A percentile compares a stretch with the other conserved stretches of the same genome.
phyloP scores from a whole-genome alignment of 2,797 vertebrate genomes.

The Notoglanidium macrostoma region DNA sequence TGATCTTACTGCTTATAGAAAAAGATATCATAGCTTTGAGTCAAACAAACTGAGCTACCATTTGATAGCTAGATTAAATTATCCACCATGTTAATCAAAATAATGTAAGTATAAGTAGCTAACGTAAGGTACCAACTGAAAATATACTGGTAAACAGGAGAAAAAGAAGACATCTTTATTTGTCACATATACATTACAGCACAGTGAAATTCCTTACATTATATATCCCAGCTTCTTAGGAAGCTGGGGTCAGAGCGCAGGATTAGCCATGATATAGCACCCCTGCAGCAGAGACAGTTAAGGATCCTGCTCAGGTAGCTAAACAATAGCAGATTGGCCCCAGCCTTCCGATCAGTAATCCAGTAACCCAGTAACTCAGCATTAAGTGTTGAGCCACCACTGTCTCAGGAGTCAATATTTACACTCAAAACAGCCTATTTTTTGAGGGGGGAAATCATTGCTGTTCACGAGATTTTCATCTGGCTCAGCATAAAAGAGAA shows the following conservation, averaged over 20 bases:
- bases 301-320: not conserved
- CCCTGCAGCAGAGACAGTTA: not conserved
- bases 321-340: not conserved
- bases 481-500: not conserved
- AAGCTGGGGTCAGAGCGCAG: not conserved
- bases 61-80: not conserved
- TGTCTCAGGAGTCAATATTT: not conserved
- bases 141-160: not conserved
- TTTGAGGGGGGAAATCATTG: not conserved
- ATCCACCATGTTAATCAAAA: not conserved
- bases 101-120: not conserved
- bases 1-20: not conserved
- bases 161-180: not conserved
- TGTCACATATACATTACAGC: not conserved
- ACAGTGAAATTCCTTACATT: not conserved
- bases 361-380: not conserved
- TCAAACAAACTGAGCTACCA: not conserved
- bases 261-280: not conserved
- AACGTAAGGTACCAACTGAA: not conserved
- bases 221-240: not conserved
- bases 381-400: not conserved
- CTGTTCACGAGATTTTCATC: not conserved
- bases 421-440: not conserved
- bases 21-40: not conserved
- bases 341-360: constrained; percentile 6